Evolutionary conservation across 92 coral and sea anemone species (phyloP).

Genomic region (Palythoa heliodiscus): DNA sequence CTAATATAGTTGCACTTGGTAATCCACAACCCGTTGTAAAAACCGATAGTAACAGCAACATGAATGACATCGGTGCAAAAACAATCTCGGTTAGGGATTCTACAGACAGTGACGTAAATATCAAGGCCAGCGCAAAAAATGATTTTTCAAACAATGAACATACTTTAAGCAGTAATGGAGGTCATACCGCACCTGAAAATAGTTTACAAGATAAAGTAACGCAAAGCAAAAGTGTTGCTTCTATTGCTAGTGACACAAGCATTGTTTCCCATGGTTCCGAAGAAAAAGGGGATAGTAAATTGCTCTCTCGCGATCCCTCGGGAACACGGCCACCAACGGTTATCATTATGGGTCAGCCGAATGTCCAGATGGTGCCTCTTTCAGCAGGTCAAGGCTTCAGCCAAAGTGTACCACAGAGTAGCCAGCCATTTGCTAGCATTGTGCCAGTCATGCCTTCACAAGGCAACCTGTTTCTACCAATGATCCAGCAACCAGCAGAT

Average conservation of each 20-base stretch:
- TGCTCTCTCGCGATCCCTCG: not conserved
- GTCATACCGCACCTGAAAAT: constrained; percentile 18
- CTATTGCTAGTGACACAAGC: constrained; percentile 17
- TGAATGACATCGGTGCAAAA: not conserved
- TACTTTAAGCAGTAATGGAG: not conserved
- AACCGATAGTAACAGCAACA: not conserved
- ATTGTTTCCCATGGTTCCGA: not conserved
- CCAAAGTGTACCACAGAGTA: constrained; percentile 26
- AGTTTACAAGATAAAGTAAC: constrained; percentile 52
- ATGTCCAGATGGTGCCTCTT: constrained; percentile 48
- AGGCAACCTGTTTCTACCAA: constrained; percentile 11
- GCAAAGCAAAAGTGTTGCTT: not conserved
- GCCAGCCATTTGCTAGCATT: constrained; percentile 14
- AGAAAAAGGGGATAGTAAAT: not conserved
- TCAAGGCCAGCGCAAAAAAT: not conserved
- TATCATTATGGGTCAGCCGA: constrained; percentile 38
- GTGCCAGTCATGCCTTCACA: constrained; percentile 10
- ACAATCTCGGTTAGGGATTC: not conserved
- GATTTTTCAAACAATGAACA: not conserved
- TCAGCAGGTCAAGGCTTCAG: constrained; percentile 19
- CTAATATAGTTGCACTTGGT: not conserved
- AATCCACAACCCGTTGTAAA: not conserved
- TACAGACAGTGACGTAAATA: not conserved
- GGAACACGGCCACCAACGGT: constrained; percentile 2
- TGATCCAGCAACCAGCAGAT: constrained; percentile 22